phyloP scores from a whole-genome alignment of 1,140 invertebrate genomes.

The Theocolax elegans region DNA sequence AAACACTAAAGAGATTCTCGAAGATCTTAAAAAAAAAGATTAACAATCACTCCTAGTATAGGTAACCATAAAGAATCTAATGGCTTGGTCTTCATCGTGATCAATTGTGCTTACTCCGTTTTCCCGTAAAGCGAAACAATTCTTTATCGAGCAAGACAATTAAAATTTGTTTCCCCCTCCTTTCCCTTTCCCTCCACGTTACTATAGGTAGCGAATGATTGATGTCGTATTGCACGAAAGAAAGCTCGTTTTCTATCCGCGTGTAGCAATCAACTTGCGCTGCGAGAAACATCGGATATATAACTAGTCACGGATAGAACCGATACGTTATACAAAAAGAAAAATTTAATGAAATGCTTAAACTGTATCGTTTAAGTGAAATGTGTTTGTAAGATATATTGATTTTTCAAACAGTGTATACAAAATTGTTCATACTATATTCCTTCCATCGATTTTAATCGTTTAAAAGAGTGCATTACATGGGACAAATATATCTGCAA shows the following conservation, averaged over 20 bases:
- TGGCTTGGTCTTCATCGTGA: slow-evolving; percentile 16
- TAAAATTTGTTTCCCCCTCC: slow-evolving; percentile 32
- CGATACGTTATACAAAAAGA: too few relatives aligned
- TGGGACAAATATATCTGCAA: too few relatives aligned
- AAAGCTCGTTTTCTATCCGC: slow-evolving; percentile 19
- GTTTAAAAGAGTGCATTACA: too few relatives aligned
- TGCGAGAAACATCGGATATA: background rate
- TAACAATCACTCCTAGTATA: background rate
- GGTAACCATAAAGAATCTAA: slow-evolving; percentile 25
- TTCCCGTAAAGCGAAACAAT: background rate
- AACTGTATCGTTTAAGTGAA: too few relatives aligned
- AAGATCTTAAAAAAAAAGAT: too few relatives aligned
- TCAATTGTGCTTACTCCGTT: slow-evolving; percentile 4
- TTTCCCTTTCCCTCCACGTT: background rate
- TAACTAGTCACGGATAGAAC: too few relatives aligned
- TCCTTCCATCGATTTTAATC: too few relatives aligned
- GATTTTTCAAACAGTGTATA: too few relatives aligned
- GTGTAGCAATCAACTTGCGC: slow-evolving; percentile 3
- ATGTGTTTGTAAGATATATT: too few relatives aligned
- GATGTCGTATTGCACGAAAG: slow-evolving; percentile 2
- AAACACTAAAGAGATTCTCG: too few relatives aligned
- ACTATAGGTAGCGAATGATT: slow-evolving; percentile 21
- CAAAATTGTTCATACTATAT: too few relatives aligned
- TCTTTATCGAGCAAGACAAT: slow-evolving; percentile 25
- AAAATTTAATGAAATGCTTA: too few relatives aligned